phyloP scores from a whole-genome alignment of 2,113 vertebrate species.

The Scophthalmus maximus region DNA sequence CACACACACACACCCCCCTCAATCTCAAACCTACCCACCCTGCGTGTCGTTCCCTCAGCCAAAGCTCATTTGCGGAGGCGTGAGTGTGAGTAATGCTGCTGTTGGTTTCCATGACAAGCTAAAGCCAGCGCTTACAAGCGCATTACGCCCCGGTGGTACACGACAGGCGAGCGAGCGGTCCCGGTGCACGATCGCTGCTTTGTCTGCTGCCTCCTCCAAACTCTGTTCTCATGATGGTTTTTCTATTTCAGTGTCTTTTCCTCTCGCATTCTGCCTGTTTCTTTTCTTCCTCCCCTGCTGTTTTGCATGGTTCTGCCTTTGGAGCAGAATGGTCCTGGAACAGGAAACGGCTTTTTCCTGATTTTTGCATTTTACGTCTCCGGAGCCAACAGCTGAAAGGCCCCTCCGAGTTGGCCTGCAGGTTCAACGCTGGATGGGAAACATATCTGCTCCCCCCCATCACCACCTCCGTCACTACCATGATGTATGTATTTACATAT shows the following conservation, averaged over 20 bases:
- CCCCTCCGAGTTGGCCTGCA: constrained; percentile 59
- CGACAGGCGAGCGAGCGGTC: constrained; percentile 44
- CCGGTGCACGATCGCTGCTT: constrained; percentile 25
- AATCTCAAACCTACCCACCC: constrained; percentile 31
- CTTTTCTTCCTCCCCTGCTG: constrained; percentile 1
- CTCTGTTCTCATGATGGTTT: constrained; percentile 38
- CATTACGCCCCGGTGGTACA: constrained; percentile 71
- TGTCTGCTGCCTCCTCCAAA: constrained; percentile 60
- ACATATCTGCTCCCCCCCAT: constrained; percentile 35
- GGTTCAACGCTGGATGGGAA: constrained; percentile 53
- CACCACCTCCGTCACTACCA: constrained; percentile 16
- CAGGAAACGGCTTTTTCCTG: constrained; percentile 49
- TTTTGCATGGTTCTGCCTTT: constrained; percentile 64
- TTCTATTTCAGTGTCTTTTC: constrained; percentile 55
- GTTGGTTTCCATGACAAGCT: constrained; percentile 73
- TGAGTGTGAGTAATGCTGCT: constrained; percentile 76
- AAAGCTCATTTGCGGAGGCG: constrained; percentile 78
- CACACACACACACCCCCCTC: constrained; percentile 4
- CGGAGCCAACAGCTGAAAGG: constrained; percentile 64
- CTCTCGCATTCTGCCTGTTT: constrained; percentile 15
- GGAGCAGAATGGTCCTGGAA: constrained; percentile 59
- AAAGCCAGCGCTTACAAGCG: constrained; percentile 77
- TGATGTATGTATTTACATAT: constrained; percentile 54
- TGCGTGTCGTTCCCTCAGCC: constrained; percentile 42
- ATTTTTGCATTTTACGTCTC: constrained; percentile 69